Evolutionary conservation across 2,888 invertebrate genomes (phyloP).

Genomic region (Schizotus pectinicornis): DNA sequence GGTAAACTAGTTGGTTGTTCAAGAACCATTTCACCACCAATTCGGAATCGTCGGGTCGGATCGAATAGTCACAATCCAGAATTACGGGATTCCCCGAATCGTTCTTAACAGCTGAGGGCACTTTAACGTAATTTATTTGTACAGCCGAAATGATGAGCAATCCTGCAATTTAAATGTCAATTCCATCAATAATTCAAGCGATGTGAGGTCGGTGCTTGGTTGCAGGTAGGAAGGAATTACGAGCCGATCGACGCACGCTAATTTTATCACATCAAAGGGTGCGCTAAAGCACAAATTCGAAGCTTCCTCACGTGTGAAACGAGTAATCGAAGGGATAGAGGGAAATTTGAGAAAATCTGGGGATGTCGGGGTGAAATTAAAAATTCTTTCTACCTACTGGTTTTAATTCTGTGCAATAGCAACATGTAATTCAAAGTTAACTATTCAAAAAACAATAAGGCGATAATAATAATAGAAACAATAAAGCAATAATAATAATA

Average conservation of each 20-base stretch:
- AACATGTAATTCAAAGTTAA: too few species aligned
- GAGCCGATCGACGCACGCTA: conserved; percentile 9
- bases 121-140: conserved; percentile 57
- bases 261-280: conserved; percentile 27
- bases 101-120: conserved; percentile 55
- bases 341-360: too few species aligned
- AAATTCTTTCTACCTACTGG: too few species aligned
- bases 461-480: too few species aligned
- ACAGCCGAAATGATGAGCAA: conserved; percentile 24
- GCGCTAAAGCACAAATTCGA: conserved; percentile 22
- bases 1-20: conserved; percentile 75
- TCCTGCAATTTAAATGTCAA: too few species aligned
- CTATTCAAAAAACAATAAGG: too few species aligned
- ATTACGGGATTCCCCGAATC: conserved; percentile 60
- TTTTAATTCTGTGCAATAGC: too few species aligned
- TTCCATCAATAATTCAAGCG: too few species aligned
- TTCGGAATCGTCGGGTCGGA: conserved; percentile 68
- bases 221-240: not conserved
- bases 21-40: conserved; percentile 80
- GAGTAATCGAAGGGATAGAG: not conserved
- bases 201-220: too few species aligned
- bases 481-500: too few species aligned
- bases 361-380: not conserved
- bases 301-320: conserved; percentile 14
- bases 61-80: conserved; percentile 75